Base-by-base conservation (phyloP, 2,113 vertebrate genomes). In the Australoheros scitulus region DNA sequence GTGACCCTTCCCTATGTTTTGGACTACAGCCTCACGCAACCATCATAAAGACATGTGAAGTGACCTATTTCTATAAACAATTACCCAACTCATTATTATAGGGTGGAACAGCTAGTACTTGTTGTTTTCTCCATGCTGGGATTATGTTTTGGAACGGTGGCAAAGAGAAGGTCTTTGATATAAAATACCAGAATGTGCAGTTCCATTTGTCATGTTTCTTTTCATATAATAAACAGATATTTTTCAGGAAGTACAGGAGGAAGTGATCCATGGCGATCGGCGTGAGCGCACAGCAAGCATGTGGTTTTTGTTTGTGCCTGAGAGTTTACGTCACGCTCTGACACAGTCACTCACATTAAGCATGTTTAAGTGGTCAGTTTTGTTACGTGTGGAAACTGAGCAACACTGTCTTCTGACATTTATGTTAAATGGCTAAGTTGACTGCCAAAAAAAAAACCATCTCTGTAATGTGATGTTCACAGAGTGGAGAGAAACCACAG, bases 141-240 rank as follows among this genome's bases (percentile, higher is more conserved):
- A 9, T 47, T 84, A 32, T 76, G 87, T 87, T 87, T 88, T 91
- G 91, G 86, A 92, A 68, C 22, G 1, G 60, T 79, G 77, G 86
- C 81, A 57, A 77, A 80, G 75, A 70, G 29, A 76, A 50, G 82
- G 80, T 61, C 79, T 81, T 91, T 89, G 59, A 76, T 78, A 72
- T 58, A 59, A 84, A 82, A 74, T 61, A 74, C 83, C 36, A 80
- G 77, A 81, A 81, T 65, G 41, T 59, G 70, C 38, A 11, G 65
- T 91, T 90, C 76, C 78, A 79, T 87, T 80, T 61, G 68, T 58
- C 13, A 7, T 43, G 83, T 85, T 87, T 81, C 80, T 89, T 89
- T 91, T 89, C 90, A 86, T 68, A 89, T 77, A 90, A 92, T 91
- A 93, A 89, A 83, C 56, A 61, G 88, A 85, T 79, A 82, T 79